These are phyloP conservation scores for Spongilla lacustris DNA, from an alignment of 37 sponge, comb jelly and placozoan genomes.

Conservation along the genomic window DNA sequence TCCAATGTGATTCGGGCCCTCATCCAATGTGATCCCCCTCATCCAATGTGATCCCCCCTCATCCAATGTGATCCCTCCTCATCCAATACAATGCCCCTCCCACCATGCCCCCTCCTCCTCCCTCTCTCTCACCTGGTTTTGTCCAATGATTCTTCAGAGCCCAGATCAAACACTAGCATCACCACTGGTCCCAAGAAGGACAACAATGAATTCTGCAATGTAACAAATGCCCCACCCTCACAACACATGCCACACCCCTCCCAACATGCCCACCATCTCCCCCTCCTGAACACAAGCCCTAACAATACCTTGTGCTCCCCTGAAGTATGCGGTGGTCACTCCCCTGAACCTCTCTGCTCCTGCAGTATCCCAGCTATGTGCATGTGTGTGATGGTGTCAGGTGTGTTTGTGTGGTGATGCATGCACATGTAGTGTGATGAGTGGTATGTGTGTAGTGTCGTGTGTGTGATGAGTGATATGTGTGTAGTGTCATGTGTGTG, in stretches of 20 bases:
- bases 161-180: conserved; percentile 67
- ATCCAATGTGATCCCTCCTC: too few relatives aligned
- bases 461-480: neutral
- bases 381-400: neutral
- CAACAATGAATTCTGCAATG: neutral
- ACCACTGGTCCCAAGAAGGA: conserved; percentile 44
- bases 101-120: too few relatives aligned
- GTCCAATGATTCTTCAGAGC: conserved; percentile 48
- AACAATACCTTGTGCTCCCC: conserved; percentile 78
- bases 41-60: too few relatives aligned
- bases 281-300: too few relatives aligned
- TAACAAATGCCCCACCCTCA: too few relatives aligned
- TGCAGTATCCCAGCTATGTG: conserved; percentile 85
- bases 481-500: too few relatives aligned
- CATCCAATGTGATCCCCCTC: too few relatives aligned
- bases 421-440: neutral
- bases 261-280: too few relatives aligned
- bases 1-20: too few relatives aligned
- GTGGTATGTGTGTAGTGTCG: conserved; percentile 13
- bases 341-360: conserved; percentile 83
- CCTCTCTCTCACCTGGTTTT: conserved; percentile 43
- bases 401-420: conserved; percentile 1
- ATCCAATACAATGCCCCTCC: too few relatives aligned
- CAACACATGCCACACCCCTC: neutral
- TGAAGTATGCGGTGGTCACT: conserved; percentile 75